Percentiles rank a stretch among this genome's conserved stretches.
phyloP scores from a whole-genome alignment of 2,888 invertebrate species.

The Serripes groenlandicus region DNA sequence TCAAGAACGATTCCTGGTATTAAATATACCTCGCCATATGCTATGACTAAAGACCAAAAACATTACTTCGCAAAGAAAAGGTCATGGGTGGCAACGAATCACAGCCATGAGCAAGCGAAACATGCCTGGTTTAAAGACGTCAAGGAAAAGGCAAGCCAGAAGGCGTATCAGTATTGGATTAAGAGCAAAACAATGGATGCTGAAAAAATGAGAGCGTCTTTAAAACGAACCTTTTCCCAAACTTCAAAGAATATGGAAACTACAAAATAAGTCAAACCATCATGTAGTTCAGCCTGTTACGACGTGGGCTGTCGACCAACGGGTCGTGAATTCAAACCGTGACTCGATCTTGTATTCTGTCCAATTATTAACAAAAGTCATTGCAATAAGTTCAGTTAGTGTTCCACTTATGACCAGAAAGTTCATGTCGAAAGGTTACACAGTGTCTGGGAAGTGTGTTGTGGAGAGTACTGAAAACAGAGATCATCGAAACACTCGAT shows the following conservation, averaged over 20 bases:
- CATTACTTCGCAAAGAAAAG: slow-evolving; percentile 21
- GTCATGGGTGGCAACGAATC: slow-evolving; percentile 21
- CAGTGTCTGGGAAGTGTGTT: too few species aligned
- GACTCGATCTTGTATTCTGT: too few species aligned
- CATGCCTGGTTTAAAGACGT: slow-evolving; percentile 8
- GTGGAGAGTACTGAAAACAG: too few species aligned
- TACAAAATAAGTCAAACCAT: background rate
- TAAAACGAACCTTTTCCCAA: background rate
- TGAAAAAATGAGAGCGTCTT: background rate
- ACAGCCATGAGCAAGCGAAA: slow-evolving; percentile 6
- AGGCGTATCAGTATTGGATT: slow-evolving; percentile 4
- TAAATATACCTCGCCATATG: slow-evolving; percentile 49
- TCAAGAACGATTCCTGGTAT: slow-evolving; percentile 21
- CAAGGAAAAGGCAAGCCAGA: slow-evolving; percentile 6
- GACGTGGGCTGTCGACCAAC: too few species aligned
- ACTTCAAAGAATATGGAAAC: background rate
- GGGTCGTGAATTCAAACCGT: too few species aligned
- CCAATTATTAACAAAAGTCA: too few species aligned
- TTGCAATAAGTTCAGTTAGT: too few species aligned
- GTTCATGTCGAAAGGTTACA: too few species aligned
- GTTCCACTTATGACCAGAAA: too few species aligned
- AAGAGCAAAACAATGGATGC: background rate
- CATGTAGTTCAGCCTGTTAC: too few species aligned
- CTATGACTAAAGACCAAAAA: slow-evolving; percentile 43
- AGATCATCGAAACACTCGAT: too few species aligned